Evolutionary conservation across 2,797 vertebrate species (phyloP).

Genomic region (Eulemur albifrons): DNA sequence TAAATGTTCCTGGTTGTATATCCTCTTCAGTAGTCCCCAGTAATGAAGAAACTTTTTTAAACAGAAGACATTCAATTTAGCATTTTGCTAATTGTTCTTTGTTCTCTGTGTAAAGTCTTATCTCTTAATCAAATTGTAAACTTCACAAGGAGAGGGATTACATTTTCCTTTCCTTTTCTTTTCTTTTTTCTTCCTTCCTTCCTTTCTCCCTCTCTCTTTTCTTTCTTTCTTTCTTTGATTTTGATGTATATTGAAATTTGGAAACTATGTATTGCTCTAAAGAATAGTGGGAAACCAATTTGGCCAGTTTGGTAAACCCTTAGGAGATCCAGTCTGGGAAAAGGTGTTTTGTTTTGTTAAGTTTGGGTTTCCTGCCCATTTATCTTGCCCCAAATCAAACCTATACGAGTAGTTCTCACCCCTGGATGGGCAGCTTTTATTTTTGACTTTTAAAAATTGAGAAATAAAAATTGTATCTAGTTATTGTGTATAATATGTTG

Average conservation of each 20-base stretch:
- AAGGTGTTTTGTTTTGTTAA: neutral
- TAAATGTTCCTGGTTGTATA: neutral
- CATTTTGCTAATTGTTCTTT: slow-evolving; percentile 6
- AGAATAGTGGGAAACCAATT: neutral
- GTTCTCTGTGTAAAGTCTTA: neutral
- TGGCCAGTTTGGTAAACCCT: neutral
- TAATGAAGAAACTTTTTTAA: slow-evolving; percentile 11
- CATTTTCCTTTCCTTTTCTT: neutral
- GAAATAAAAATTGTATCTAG: neutral
- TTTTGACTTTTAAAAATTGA: neutral
- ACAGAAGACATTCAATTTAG: neutral
- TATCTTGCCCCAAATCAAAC: neutral
- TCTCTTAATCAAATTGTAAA: neutral
- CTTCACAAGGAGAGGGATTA: neutral
- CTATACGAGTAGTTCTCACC: neutral
- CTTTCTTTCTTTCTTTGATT: neutral
- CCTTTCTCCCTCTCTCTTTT: no score
- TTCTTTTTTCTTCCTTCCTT: neutral
- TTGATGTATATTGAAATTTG: neutral
- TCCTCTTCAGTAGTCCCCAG: neutral
- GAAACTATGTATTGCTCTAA: neutral
- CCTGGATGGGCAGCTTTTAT: neutral
- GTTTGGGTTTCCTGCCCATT: neutral
- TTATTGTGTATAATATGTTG: neutral
- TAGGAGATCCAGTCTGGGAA: neutral